phyloP scores from a whole-genome alignment of 2,113 vertebrate genomes.

The Vulpes vulpes region DNA sequence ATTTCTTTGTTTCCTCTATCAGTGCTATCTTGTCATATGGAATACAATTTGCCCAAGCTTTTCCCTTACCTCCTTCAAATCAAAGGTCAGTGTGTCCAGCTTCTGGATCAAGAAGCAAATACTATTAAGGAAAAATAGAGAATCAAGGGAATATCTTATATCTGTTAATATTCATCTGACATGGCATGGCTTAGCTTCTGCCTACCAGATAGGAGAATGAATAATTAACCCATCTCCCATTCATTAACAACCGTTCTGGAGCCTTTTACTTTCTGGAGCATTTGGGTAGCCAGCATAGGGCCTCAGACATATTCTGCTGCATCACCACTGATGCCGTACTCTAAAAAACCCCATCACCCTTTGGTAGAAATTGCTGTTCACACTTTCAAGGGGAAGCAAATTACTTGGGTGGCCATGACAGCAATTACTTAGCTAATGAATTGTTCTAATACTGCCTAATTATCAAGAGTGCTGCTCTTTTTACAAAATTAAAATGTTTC shows the following conservation, averaged over 20 bases:
- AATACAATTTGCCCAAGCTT: conserved; percentile 8
- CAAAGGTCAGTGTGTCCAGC: conserved; percentile 43
- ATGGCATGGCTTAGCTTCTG: background rate
- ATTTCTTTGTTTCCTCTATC: conserved; percentile 16
- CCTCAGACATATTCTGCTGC: background rate
- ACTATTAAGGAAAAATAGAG: conserved; percentile 23
- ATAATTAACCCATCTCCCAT: background rate
- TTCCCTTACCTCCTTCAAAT: conserved; percentile 11
- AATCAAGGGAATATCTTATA: conserved; percentile 7
- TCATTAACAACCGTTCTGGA: conserved; percentile 51
- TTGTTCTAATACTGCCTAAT: background rate
- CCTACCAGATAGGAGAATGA: conserved; percentile 5
- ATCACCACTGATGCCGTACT: background rate
- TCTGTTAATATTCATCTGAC: background rate
- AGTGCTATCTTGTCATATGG: background rate
- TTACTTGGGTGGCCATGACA: background rate
- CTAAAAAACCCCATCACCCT: background rate
- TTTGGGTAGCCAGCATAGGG: background rate
- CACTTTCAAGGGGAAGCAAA: background rate
- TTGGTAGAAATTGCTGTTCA: background rate
- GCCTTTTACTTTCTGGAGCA: background rate
- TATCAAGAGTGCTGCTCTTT: background rate
- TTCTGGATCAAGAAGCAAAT: conserved; percentile 33
- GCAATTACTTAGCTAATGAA: conserved; percentile 33
- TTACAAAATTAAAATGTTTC: conserved; percentile 56